Base-by-base conservation (phyloP, 2,888 invertebrate genomes). In the Esperia sulphurella region DNA sequence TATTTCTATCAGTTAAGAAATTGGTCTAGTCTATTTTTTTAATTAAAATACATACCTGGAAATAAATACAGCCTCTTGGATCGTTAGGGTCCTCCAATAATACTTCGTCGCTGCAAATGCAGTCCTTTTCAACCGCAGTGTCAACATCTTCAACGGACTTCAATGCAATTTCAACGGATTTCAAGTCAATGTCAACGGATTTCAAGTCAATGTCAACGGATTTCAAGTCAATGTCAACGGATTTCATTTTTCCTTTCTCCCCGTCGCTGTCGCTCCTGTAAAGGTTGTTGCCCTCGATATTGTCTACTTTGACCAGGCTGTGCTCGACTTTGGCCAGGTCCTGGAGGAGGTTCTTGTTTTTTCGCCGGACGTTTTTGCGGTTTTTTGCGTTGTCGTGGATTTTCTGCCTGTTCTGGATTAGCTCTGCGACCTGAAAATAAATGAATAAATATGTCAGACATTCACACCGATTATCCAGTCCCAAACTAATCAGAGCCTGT, bases 21-120 rank as follows among this genome's bases (percentile, higher is more conserved):
- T n/a, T n/a, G n/a, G n/a, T n/a, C 30, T 7, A 30, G 30, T 45
- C 9, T 1, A 7, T 35, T 14, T 10, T n/a, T n/a, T n/a, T 21
- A 21, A 21, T 31, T 31, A 10, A 31, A 31, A 0, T n/a, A 48
- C 53, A 56, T 37, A 91, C 92, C 84, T 93, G 93, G 58, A 93
- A 93, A 64, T 91, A 93, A 12, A 91, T 79, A 46, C 92, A 93
- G 0, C 93, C 93, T 31, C 85, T 79, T 0, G 92, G 92, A 45
- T 92, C 86, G 43, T 86, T 70, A 0, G 85, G 82, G 37, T 88
- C 85, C 51, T 89, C 89, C 0, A 86, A 51, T 7, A 72, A 51
- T 1, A 86, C 73, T 0, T 65, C 57, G 8, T 81, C 83, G 0
- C 50, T 56, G 41, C 83, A 82, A 0, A 58, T 50, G 42, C 82